A percentile compares a stretch with the other conserved stretches of the same genome.
Evolutionary conservation across 2,113 vertebrate species (phyloP).

Genomic region (Etia nguti): DNA sequence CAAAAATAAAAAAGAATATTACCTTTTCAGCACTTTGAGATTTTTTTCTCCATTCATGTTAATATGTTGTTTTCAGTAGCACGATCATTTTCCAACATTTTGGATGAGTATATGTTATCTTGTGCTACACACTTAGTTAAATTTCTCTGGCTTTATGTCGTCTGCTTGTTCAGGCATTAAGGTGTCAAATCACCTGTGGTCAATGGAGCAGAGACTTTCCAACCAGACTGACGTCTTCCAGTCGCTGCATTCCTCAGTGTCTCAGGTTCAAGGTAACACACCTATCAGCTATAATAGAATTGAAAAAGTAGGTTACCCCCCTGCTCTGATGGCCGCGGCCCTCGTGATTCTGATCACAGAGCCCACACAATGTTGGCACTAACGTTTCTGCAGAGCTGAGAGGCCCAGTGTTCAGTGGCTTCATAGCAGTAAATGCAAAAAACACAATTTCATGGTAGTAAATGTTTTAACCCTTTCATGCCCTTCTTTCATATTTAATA

Average conservation of each 20-base stretch:
- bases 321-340: fast-evolving
- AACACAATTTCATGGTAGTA: fast-evolving
- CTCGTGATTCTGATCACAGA: fast-evolving
- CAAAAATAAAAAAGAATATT: fast-evolving
- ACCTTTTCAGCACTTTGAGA: fast-evolving
- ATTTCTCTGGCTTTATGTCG: neutral
- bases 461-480: neutral
- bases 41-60: neutral
- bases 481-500: neutral
- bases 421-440: neutral
- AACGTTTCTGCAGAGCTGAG: neutral
- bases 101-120: fast-evolving
- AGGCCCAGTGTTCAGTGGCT: neutral
- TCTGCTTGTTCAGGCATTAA: neutral
- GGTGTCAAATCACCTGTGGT: neutral
- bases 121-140: fast-evolving
- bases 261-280: neutral
- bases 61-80: neutral
- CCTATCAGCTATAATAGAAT: neutral
- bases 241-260: neutral
- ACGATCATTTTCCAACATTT: neutral
- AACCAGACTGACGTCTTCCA: neutral
- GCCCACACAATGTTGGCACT: neutral
- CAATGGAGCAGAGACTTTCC: neutral
- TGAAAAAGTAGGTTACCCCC: neutral